Evolutionary conservation across 2,113 vertebrate genomes (phyloP).

Genomic region (Tinamus guttatus): DNA sequence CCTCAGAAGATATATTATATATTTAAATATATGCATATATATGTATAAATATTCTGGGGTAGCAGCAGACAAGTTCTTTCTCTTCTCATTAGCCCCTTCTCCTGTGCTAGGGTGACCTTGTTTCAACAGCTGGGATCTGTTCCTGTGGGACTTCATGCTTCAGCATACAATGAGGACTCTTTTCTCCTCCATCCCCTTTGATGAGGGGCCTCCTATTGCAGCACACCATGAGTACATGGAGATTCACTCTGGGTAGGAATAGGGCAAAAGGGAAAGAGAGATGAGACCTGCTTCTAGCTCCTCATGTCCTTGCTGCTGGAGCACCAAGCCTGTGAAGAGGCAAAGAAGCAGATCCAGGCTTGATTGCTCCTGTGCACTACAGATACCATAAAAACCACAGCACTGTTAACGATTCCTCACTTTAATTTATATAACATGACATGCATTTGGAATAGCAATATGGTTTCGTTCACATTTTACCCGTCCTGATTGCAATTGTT

Average conservation of each 20-base stretch:
- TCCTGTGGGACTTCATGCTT: background rate
- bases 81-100: background rate
- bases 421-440: background rate
- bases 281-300: background rate
- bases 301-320: background rate
- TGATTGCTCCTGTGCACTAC: background rate
- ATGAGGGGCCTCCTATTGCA: background rate
- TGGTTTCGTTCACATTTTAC: background rate
- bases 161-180: background rate
- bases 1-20: background rate
- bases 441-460: background rate
- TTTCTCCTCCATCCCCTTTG: background rate
- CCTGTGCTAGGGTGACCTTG: background rate
- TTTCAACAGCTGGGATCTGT: background rate
- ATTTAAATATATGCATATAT: conserved; percentile 42
- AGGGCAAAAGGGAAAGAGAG: background rate
- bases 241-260: background rate
- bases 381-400: background rate
- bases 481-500: background rate
- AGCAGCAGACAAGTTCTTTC: background rate
- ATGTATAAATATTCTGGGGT: conserved; percentile 34
- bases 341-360: background rate
- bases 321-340: background rate
- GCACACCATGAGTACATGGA: background rate
- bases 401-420: background rate